These are phyloP conservation scores for Papilio elwesi DNA, from an alignment of 2,888 invertebrate genomes.

Conservation along the genomic window DNA sequence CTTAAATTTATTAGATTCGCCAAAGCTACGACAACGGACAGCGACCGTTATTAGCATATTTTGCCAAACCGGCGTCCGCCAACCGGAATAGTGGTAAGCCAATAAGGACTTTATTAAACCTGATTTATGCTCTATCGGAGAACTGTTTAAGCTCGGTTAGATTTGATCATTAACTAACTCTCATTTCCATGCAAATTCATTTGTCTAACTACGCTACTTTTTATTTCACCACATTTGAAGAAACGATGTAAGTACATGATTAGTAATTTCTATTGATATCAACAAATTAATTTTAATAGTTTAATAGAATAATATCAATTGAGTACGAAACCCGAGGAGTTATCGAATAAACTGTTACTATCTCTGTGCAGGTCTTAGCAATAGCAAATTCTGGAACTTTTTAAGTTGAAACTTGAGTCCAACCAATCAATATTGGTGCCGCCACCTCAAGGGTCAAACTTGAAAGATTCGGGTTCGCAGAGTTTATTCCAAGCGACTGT, in stretches of 20 bases:
- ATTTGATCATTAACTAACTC: background rate
- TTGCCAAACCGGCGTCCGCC: background rate
- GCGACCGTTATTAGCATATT: conserved; percentile 1
- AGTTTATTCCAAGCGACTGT: background rate
- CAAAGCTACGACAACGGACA: background rate
- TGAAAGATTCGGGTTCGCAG: background rate
- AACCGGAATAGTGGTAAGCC: conserved; percentile 8
- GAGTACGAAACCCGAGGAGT: no score
- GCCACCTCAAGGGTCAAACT: conserved; percentile 3
- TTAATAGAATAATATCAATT: no score
- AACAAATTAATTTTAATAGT: no score
- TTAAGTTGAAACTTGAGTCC: background rate
- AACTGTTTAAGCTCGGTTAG: conserved; percentile 7
- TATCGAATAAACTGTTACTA: no score
- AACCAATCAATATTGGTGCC: conserved; percentile 3
- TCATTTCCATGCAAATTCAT: background rate
- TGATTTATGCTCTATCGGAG: background rate
- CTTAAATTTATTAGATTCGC: background rate
- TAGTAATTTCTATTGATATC: no score
- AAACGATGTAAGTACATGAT: no score
- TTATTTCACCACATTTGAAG: no score
- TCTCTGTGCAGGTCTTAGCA: no score
- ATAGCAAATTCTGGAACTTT: background rate
- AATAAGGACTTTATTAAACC: conserved; percentile 16
- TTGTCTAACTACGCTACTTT: background rate